Conservation (phyloP, 1,140 invertebrate genomes). For the Metaphire vulgaris region DNA sequence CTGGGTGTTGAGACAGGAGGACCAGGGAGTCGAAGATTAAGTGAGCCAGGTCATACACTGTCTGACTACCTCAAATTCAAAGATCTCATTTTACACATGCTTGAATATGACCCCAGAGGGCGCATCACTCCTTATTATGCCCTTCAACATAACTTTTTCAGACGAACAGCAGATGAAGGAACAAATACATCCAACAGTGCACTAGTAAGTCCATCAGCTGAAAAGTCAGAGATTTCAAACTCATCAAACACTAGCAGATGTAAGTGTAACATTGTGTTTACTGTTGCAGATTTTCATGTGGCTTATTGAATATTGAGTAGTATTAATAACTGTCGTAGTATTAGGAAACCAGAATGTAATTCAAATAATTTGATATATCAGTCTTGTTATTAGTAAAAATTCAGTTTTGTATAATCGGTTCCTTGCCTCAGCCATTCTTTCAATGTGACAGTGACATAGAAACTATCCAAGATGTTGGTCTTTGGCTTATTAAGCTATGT, state of each 20-base stretch:
- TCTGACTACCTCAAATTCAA: slow-evolving; percentile 99
- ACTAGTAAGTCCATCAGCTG: background rate
- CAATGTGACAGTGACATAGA: too few relatives aligned
- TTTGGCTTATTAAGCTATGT: too few relatives aligned
- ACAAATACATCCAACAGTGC: background rate
- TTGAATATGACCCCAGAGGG: slow-evolving; percentile 89
- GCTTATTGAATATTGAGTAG: too few relatives aligned
- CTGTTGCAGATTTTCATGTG: background rate
- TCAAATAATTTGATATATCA: too few relatives aligned
- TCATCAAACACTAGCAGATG: background rate
- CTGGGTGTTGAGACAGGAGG: slow-evolving; percentile 79
- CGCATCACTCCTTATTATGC: slow-evolving; percentile 83
- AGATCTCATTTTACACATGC: slow-evolving; percentile 87
- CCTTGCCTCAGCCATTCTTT: too few relatives aligned
- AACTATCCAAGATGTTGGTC: too few relatives aligned
- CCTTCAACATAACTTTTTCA: slow-evolving; percentile 85
- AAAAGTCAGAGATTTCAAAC: background rate
- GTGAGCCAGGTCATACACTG: slow-evolving; percentile 89
- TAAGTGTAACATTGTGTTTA: background rate
- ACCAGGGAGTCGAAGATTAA: slow-evolving; percentile 74
- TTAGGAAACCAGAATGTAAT: too few relatives aligned
- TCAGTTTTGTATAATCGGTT: too few relatives aligned
- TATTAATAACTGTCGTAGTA: too few relatives aligned
- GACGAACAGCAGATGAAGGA: slow-evolving; percentile 79
- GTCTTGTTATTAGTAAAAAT: too few relatives aligned